Base-by-base conservation (phyloP, 2,888 invertebrate species). In the Lycophotia porphyrea region DNA sequence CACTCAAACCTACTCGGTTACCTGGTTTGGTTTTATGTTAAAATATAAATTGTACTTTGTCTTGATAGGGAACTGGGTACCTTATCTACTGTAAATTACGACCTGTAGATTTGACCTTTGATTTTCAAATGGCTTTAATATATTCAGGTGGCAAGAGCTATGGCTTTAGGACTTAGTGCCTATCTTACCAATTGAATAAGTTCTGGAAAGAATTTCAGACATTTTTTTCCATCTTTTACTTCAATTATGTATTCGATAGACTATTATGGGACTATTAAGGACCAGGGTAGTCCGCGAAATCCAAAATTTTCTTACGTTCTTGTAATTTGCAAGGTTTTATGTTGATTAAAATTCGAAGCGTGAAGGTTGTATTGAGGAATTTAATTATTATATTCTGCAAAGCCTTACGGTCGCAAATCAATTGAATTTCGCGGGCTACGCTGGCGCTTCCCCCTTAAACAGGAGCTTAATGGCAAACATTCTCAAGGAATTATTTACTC, bases 21-120 rank as follows among this genome's bases (percentile, higher is more conserved):
- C 44, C 27, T n/a, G 7, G 21, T 31, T 11, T 44, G 31, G 8
- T 31, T 18, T 27, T 39, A 18, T 31, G 15, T 15, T 31, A 42
- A 18, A 5, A 13, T 49, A 68, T 68, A 77, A 49, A 77, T 61
- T 7, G 18, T 24, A 27, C 13, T 27, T 42, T 42, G 11, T 60
- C 47, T 31, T 58, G 55, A 34, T 58, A 58, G 15, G 15, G 15
- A 36, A 44, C 42, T 63, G 11, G 36, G 24, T n/a, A 18, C 34
- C 71, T 61, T 52, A 52, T 78, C 52, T 52, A 61, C 39, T 31
- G 49, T 76, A 52, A 61, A 61, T 78, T 70, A 70, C 49, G 49
- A 34, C 42, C 63, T 39, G 27, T 36, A 71, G 52, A 76, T 76
- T 36, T 47, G 21, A 44, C 71, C 52, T 63, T 79, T 71, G 44